Conservation (phyloP, 2,797 vertebrate genomes). For the Halcyon smyrnensis region DNA sequence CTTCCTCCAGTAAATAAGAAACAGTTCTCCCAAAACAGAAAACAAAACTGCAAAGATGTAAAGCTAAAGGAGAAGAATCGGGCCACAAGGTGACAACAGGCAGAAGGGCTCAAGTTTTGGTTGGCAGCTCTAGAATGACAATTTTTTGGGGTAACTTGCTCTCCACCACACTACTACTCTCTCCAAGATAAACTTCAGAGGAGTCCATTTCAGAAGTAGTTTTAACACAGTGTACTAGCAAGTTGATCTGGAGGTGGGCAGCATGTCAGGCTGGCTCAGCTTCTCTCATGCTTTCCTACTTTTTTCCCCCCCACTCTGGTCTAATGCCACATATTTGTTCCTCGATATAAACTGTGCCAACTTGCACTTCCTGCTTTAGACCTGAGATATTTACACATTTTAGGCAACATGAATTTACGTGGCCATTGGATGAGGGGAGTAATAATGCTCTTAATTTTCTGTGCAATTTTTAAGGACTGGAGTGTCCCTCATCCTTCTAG, state of each 20-base stretch:
- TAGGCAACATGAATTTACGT: background rate
- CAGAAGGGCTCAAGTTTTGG: background rate
- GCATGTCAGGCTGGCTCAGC: no score
- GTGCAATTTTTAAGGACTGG: no score
- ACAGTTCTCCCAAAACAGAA: background rate
- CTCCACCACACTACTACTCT: background rate
- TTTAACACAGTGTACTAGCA: no score
- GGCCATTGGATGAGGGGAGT: background rate
- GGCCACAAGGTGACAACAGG: rapidly evolving
- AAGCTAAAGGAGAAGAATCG: background rate
- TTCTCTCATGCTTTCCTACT: background rate
- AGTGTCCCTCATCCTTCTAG: no score
- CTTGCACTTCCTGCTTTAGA: background rate
- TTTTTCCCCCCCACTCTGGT: background rate
- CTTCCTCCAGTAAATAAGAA: background rate
- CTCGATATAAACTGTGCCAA: rapidly evolving
- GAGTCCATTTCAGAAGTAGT: background rate
- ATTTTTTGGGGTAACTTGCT: background rate
- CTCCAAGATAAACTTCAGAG: no score
- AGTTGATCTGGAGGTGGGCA: no score
- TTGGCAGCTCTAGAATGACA: background rate
- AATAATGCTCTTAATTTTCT: background rate
- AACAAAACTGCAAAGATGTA: background rate
- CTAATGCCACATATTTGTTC: background rate
- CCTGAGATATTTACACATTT: background rate